These are phyloP conservation scores for Cyclopterus lumpus DNA, from an alignment of 2,797 vertebrate species.

Conservation along the genomic window DNA sequence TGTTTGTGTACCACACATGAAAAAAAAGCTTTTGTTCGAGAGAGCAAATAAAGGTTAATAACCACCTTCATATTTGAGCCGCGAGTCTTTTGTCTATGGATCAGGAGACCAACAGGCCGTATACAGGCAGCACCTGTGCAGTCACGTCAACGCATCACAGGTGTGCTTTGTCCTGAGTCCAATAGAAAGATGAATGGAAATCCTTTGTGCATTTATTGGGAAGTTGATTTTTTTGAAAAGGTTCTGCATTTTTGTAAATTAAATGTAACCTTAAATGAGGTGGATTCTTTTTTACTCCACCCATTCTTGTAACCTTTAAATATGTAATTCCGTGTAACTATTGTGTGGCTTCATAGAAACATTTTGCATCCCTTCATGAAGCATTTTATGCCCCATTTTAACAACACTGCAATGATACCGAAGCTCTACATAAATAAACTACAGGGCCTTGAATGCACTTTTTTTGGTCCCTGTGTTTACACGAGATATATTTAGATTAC, in stretches of 20 bases:
- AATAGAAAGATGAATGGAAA: background rate
- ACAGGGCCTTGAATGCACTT: too few species aligned
- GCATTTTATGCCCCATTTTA: too few species aligned
- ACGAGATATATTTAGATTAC: too few species aligned
- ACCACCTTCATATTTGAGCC: background rate
- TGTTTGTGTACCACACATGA: background rate
- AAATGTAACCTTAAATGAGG: background rate
- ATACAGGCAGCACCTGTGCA: constrained; percentile 37
- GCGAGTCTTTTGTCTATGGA: background rate
- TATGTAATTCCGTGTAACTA: too few species aligned
- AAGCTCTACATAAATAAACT: too few species aligned
- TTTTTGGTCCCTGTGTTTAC: too few species aligned
- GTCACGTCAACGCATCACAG: constrained; percentile 23
- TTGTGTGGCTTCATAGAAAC: too few species aligned
- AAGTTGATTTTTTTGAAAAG: background rate
- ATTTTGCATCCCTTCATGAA: too few species aligned
- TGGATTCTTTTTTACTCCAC: background rate
- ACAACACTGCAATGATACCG: too few species aligned
- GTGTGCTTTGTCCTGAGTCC: constrained; percentile 4
- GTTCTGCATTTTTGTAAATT: background rate
- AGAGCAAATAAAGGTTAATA: constrained; percentile 4
- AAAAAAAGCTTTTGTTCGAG: constrained; percentile 3
- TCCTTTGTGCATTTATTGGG: background rate
- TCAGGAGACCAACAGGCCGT: background rate
- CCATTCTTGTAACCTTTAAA: too few species aligned